A percentile compares a stretch with the other conserved stretches of the same genome.
These are phyloP conservation scores for Pterostichus niger DNA, from an alignment of 2,888 invertebrate species.

Conservation along the genomic window DNA sequence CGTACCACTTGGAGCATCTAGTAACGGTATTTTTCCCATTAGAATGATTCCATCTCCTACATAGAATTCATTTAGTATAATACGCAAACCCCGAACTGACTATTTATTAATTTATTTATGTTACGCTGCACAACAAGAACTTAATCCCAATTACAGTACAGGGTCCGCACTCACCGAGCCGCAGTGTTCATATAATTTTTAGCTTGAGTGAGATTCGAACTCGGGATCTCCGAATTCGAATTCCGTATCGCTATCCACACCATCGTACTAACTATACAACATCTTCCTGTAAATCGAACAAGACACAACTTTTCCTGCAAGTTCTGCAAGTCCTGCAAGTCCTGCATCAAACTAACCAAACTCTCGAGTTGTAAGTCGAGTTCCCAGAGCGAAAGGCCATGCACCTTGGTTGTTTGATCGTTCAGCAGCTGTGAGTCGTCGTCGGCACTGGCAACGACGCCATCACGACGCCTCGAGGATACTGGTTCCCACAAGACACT, in stretches of 20 bases:
- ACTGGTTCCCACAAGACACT: slow-evolving; percentile 37
- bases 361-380: neutral
- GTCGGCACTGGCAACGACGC: slow-evolving; percentile 15
- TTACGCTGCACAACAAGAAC: no score
- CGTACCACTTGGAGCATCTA: no score
- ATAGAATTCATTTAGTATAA: no score
- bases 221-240: no score
- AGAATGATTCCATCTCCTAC: no score
- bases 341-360: neutral
- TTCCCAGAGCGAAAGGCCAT: neutral
- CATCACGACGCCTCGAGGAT: slow-evolving; percentile 1
- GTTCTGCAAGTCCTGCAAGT: neutral
- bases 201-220: no score
- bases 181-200: no score
- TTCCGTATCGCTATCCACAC: no score
- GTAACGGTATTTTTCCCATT: no score
- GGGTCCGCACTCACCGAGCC: no score
- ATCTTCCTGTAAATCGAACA: neutral
- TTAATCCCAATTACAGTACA: no score
- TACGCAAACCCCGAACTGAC: neutral
- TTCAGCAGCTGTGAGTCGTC: neutral
- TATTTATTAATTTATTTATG: no score
- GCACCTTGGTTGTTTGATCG: slow-evolving; percentile 30
- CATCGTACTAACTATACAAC: neutral
- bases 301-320: neutral